These are phyloP conservation scores for Hestina assimilis DNA, from an alignment of 1,140 invertebrate genomes.

Conservation along the genomic window DNA sequence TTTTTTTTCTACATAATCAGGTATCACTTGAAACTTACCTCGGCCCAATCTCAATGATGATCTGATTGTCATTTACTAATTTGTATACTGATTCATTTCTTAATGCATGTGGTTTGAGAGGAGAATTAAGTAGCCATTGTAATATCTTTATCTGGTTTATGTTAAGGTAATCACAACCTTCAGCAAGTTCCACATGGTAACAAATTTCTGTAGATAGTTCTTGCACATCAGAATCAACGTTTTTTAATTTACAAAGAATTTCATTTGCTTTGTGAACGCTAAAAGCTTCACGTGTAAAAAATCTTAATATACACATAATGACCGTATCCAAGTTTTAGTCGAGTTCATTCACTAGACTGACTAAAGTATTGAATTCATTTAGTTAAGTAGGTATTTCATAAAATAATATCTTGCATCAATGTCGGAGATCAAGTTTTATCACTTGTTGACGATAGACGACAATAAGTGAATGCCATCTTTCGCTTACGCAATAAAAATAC, in stretches of 20 bases:
- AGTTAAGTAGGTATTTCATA: slow-evolving; percentile 27
- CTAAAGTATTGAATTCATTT: slow-evolving; percentile 1
- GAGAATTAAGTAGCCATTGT: slow-evolving; percentile 85
- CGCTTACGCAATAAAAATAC: slow-evolving; percentile 57
- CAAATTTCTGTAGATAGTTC: slow-evolving; percentile 86
- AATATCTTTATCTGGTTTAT: slow-evolving; percentile 80
- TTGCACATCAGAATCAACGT: slow-evolving; percentile 61
- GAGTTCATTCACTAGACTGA: slow-evolving; percentile 13
- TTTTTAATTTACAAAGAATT: slow-evolving; percentile 64
- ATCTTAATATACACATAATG: slow-evolving; percentile 68
- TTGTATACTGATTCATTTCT: slow-evolving; percentile 71
- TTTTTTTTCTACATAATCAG: background rate
- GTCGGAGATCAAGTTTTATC: slow-evolving; percentile 63
- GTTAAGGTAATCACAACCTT: slow-evolving; percentile 72
- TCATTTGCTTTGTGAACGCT: slow-evolving; percentile 71
- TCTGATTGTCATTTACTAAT: slow-evolving; percentile 52
- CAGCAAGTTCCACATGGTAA: slow-evolving; percentile 85
- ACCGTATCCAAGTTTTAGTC: background rate
- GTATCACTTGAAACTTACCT: slow-evolving; percentile 73
- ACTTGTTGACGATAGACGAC: slow-evolving; percentile 36
- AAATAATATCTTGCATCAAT: slow-evolving; percentile 64
- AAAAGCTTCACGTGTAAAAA: slow-evolving; percentile 66
- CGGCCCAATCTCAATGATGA: slow-evolving; percentile 89
- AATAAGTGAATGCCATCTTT: slow-evolving; percentile 51
- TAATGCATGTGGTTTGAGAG: slow-evolving; percentile 79